These are phyloP conservation scores for Dryococelus australis DNA, from an alignment of 2,888 invertebrate genomes.

Conservation along the genomic window DNA sequence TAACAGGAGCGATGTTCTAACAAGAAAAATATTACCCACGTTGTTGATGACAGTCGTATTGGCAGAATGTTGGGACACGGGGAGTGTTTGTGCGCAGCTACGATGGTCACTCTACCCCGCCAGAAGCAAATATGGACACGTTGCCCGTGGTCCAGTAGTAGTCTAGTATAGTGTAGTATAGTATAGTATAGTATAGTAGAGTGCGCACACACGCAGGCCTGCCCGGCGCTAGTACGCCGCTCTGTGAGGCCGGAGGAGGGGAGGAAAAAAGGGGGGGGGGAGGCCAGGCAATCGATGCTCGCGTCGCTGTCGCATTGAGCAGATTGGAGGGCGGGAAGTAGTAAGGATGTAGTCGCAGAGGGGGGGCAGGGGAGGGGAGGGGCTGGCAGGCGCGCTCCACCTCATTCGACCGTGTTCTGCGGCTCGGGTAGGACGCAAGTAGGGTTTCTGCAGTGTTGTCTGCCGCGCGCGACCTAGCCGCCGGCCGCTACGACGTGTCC, in stretches of 20 bases:
- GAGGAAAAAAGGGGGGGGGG: neutral
- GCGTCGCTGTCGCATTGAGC: slow-evolving; percentile 16
- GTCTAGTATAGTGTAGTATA: no score
- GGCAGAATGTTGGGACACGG: no score
- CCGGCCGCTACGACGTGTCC: neutral
- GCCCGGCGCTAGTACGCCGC: neutral
- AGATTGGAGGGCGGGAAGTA: neutral
- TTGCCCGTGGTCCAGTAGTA: neutral
- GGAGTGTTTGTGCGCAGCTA: no score
- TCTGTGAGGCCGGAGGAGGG: neutral
- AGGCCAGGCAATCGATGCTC: neutral
- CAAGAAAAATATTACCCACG: no score
- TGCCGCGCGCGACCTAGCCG: neutral
- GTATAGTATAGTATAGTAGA: neutral
- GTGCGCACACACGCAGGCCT: neutral
- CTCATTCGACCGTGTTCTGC: neutral
- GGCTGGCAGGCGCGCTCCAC: neutral
- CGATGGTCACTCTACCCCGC: no score
- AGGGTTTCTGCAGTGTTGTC: neutral
- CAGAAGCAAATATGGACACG: no score
- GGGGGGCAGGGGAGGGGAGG: neutral
- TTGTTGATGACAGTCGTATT: no score
- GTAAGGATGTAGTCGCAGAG: neutral
- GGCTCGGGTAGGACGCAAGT: neutral
- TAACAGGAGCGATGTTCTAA: no score